These are phyloP conservation scores for Phyllostomus discolor DNA, from an alignment of 2,113 vertebrate genomes.

Conservation along the genomic window DNA sequence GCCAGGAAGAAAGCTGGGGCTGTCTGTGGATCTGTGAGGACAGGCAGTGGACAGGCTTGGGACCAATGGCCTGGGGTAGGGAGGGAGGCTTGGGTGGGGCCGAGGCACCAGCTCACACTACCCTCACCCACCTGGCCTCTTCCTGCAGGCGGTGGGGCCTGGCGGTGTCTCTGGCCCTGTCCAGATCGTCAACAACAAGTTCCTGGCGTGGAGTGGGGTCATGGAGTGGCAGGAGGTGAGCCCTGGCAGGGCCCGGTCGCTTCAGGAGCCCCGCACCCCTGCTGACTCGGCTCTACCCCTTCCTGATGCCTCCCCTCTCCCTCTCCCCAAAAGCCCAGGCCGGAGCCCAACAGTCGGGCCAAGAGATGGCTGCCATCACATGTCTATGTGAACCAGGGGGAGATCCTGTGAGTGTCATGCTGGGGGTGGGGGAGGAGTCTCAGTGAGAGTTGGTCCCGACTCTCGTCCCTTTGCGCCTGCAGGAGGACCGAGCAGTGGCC, in stretches of 20 bases:
- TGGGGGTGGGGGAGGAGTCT: fast-evolving
- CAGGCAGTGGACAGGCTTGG: slow-evolving; percentile 51
- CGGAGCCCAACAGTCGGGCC: slow-evolving; percentile 89
- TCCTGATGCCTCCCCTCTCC: not conserved
- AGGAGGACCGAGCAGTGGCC: slow-evolving; percentile 96
- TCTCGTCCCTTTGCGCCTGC: not conserved
- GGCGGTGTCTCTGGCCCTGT: not conserved
- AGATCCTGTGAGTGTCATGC: slow-evolving; percentile 90
- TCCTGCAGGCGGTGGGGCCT: slow-evolving; percentile 20
- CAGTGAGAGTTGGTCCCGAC: fast-evolving
- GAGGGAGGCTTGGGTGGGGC: slow-evolving; percentile 46
- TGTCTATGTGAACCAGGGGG: slow-evolving; percentile 92
- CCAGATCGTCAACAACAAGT: slow-evolving; percentile 87
- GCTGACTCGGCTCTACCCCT: fast-evolving
- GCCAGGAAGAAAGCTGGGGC: not conserved
- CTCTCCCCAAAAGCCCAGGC: slow-evolving; percentile 88
- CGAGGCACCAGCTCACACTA: not conserved
- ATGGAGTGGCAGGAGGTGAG: slow-evolving; percentile 94
- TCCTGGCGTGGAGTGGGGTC: slow-evolving; percentile 91
- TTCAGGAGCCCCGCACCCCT: fast-evolving
- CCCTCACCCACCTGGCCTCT: not conserved
- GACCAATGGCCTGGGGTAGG: not conserved
- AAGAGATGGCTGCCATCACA: slow-evolving; percentile 91
- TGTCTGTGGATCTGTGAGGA: not conserved
- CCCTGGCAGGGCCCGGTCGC: not conserved